Evolutionary conservation across 2,888 invertebrate genomes (phyloP).

Genomic region (Dendrolimus pini): DNA sequence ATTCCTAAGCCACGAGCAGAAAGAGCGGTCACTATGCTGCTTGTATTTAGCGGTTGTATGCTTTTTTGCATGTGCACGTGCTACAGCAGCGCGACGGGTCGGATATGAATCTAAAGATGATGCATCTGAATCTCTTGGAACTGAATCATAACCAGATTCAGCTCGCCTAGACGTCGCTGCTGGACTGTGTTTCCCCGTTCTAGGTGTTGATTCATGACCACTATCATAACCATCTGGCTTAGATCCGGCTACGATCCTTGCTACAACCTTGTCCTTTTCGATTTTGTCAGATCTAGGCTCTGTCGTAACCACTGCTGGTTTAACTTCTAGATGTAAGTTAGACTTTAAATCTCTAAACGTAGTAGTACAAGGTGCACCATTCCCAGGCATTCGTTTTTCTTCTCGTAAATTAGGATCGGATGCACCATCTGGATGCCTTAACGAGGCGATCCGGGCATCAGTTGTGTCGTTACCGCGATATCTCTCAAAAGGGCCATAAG

Average conservation of each 20-base stretch:
- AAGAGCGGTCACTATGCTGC: constrained; percentile 82
- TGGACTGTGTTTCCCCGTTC: constrained; percentile 88
- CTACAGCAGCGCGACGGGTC: constrained; percentile 64
- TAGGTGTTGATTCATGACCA: constrained; percentile 88
- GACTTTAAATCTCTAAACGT: constrained; percentile 77
- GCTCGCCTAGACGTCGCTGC: constrained; percentile 87
- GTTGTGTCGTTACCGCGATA: constrained; percentile 73
- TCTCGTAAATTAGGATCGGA: constrained; percentile 93
- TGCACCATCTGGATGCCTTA: constrained; percentile 94
- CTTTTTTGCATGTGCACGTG: constrained; percentile 69
- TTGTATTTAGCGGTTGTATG: constrained; percentile 80
- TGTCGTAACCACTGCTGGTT: constrained; percentile 74
- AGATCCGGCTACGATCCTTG: constrained; percentile 79
- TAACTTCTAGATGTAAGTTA: constrained; percentile 64
- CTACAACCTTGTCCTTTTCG: constrained; percentile 80
- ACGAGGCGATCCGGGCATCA: constrained; percentile 79
- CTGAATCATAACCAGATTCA: constrained; percentile 94
- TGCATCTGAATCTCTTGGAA: constrained; percentile 91
- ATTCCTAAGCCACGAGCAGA: constrained; percentile 85
- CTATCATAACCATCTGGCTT: constrained; percentile 89
- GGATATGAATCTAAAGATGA: constrained; percentile 88
- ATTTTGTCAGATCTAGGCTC: constrained; percentile 78
- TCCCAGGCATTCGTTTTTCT: constrained; percentile 79
- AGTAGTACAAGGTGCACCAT: constrained; percentile 76
- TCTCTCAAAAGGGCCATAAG: constrained; percentile 80